Conservation (phyloP, 2,113 vertebrate genomes). For the Archilochus colubris region DNA sequence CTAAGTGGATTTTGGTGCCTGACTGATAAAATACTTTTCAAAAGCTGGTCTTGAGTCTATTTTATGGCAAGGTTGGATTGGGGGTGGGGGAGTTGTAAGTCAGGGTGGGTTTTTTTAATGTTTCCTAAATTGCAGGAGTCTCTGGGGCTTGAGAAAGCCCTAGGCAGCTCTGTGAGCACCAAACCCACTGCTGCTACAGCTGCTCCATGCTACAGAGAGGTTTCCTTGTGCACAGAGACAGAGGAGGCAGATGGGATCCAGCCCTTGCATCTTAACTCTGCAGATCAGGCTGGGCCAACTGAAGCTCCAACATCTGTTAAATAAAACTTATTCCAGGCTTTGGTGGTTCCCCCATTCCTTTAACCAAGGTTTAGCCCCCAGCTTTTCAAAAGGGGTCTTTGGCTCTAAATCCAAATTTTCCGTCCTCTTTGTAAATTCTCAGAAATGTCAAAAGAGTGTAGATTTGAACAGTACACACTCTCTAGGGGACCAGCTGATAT, state of each 20-base stretch:
- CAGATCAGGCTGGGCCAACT: background rate
- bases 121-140: background rate
- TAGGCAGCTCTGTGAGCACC: background rate
- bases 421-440: background rate
- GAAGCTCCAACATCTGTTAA: rapidly evolving
- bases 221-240: background rate
- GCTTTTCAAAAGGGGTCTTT: background rate
- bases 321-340: background rate
- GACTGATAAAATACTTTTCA: background rate
- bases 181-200: background rate
- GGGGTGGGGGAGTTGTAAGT: background rate
- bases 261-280: background rate
- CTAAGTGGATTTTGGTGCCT: background rate
- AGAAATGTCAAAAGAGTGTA: background rate
- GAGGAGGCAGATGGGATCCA: background rate
- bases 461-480: background rate
- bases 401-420: background rate
- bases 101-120: background rate
- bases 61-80: background rate
- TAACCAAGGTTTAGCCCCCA: background rate
- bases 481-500: background rate
- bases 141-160: background rate
- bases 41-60: background rate
- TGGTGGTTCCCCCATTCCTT: background rate
- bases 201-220: background rate